phyloP scores from a whole-genome alignment of 2,113 vertebrate genomes.

The Pongo abelii region DNA sequence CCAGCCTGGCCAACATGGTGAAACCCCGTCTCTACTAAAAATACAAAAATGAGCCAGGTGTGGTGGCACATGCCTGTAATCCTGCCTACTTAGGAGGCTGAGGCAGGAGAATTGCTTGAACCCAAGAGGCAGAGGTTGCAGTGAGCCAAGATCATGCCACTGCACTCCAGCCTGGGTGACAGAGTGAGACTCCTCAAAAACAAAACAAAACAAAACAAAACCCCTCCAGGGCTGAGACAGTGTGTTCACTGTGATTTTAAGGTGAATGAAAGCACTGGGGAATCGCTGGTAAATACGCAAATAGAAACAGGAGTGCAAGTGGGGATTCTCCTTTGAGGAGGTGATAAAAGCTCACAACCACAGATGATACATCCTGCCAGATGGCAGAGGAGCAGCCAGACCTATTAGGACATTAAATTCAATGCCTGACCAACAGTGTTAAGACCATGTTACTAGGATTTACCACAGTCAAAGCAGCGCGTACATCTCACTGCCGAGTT shows the following conservation, averaged over 20 bases:
- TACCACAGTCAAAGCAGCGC: rapidly evolving
- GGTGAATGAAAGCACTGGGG: neutral
- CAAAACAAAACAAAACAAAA: too few species aligned
- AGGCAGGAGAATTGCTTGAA: too few species aligned
- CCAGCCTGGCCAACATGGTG: too few species aligned
- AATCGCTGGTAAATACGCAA: neutral
- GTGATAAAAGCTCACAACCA: neutral
- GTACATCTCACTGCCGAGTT: rapidly evolving
- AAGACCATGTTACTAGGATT: neutral
- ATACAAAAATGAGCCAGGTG: too few species aligned
- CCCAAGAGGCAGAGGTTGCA: too few species aligned
- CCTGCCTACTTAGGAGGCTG: too few species aligned
- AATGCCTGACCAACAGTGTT: neutral
- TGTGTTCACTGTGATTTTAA: neutral
- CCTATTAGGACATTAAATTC: neutral
- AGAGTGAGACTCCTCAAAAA: too few species aligned
- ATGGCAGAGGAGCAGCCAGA: neutral
- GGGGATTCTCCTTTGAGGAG: neutral
- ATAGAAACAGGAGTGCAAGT: too few species aligned
- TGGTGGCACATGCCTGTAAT: too few species aligned
- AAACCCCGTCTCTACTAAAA: too few species aligned
- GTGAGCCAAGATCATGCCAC: too few species aligned
- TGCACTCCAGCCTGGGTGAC: too few species aligned
- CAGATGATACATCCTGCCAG: neutral
- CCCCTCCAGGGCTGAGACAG: neutral